A percentile compares a stretch with the other conserved stretches of the same genome.
phyloP scores from a whole-genome alignment of 1,140 invertebrate species.

The Drosophila repletoides region DNA sequence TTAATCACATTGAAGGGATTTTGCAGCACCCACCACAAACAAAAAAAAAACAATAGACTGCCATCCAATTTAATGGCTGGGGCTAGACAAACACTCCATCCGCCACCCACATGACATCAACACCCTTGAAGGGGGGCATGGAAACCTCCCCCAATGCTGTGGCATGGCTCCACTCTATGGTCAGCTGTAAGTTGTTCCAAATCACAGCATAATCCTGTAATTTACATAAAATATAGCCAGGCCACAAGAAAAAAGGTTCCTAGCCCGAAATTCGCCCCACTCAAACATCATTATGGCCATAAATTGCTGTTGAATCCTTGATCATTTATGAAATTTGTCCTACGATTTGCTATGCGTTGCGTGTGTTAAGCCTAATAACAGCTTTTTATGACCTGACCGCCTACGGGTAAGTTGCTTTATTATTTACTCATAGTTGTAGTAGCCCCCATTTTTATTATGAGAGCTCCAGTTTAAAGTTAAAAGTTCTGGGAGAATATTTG shows the following conservation, averaged over 20 bases:
- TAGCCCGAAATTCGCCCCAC: slow-evolving; percentile 50
- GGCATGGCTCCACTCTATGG: slow-evolving; percentile 51
- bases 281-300: slow-evolving; percentile 73
- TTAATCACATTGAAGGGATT: slow-evolving; percentile 63
- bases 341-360: slow-evolving; percentile 43
- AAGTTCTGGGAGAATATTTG: not conserved
- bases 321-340: slow-evolving; percentile 79
- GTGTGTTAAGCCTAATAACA: slow-evolving; percentile 30
- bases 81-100: not conserved
- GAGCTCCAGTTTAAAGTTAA: slow-evolving; percentile 51
- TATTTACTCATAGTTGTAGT: slow-evolving; percentile 7
- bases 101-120: slow-evolving; percentile 19
- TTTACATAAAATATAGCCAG: slow-evolving; percentile 75
- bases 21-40: not conserved
- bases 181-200: slow-evolving; percentile 66
- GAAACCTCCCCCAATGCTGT: no score
- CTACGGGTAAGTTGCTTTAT: slow-evolving; percentile 1
- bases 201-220: slow-evolving; percentile 78
- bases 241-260: slow-evolving; percentile 54
- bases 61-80: slow-evolving; percentile 36
- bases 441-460: slow-evolving; percentile 53
- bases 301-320: slow-evolving; percentile 77
- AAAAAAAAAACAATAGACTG: not conserved
- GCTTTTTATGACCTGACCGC: slow-evolving; percentile 31
- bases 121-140: slow-evolving; percentile 45